Conservation (phyloP, 2,888 invertebrate genomes). For the Odontocerum albicorne region DNA sequence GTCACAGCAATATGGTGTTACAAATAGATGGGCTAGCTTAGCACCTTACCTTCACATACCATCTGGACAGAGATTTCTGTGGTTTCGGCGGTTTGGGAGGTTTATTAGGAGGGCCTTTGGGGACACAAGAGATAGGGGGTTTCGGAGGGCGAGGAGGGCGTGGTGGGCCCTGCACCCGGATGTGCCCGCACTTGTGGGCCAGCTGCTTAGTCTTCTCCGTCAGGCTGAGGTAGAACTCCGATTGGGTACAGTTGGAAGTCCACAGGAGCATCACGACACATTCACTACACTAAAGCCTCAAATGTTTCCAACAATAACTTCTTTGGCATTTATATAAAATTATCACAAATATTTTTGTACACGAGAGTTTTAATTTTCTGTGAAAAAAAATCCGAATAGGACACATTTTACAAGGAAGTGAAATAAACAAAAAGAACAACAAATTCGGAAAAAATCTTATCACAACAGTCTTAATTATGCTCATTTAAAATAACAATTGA, state of each 20-base stretch:
- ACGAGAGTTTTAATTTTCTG: no score
- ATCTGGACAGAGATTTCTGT: conserved; percentile 63
- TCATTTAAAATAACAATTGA: no score
- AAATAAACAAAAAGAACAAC: no score
- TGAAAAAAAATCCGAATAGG: no score
- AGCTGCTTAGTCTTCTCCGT: conserved; percentile 57
- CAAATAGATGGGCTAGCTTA: conserved; percentile 8
- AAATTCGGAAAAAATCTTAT: no score
- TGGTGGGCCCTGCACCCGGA: conserved; percentile 53
- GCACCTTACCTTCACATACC: conserved; percentile 73
- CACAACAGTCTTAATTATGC: no score
- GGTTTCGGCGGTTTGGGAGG: conserved; percentile 49
- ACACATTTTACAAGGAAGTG: no score
- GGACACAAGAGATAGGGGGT: conserved; percentile 28
- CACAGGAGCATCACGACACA: conserved; percentile 30
- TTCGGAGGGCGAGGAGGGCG: conserved; percentile 42
- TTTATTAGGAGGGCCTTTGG: conserved; percentile 45
- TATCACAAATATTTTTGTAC: no score
- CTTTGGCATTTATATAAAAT: no score
- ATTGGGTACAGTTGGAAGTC: conserved; percentile 32
- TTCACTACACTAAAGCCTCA: no score
- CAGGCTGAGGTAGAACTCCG: conserved; percentile 54
- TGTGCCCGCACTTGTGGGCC: conserved; percentile 47
- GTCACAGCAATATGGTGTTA: neutral
- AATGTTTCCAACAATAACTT: no score